Evolutionary conservation across 2,113 vertebrate species (phyloP).

Genomic region (Cinclus mexicanus): DNA sequence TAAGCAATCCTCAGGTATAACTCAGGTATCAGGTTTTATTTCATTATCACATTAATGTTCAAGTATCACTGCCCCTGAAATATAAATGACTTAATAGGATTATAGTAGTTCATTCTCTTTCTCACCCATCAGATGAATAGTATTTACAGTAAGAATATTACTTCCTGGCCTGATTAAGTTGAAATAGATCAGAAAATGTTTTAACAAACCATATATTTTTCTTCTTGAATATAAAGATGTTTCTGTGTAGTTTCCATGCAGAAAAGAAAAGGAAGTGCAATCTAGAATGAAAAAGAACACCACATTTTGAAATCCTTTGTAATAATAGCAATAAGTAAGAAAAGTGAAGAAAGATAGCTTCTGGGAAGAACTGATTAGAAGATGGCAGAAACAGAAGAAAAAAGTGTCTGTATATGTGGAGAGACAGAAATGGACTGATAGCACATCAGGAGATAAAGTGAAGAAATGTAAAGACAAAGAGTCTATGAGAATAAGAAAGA

Average conservation of each 20-base stretch:
- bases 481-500: not conserved
- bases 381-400: not conserved
- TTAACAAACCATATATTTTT: not conserved
- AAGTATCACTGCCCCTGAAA: not conserved
- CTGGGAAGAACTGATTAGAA: not conserved
- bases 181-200: not conserved
- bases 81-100: not conserved
- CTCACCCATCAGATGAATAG: not conserved
- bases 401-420: not conserved
- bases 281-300: not conserved
- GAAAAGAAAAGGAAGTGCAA: not conserved
- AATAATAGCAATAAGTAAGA: not conserved
- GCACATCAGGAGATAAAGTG: not conserved
- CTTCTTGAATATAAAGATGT: not conserved
- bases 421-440: not conserved
- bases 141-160: not conserved
- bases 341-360: not conserved
- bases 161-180: not conserved
- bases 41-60: not conserved
- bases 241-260: not conserved
- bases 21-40: not conserved
- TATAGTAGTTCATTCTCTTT: not conserved
- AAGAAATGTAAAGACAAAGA: not conserved
- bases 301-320: not conserved
- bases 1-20: not conserved